Conservation (phyloP, 2,113 vertebrate genomes). For the Oryctolagus cuniculus region mOryCun1.1 NC_091433.1:153872501-153873000, state of each 20-base stretch:
- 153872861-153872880: conserved; percentile 35
- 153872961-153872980: neutral
- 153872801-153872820: neutral
- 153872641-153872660: neutral
- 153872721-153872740: neutral
- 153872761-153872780: neutral
- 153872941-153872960: neutral
- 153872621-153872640: neutral
- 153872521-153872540: conserved; percentile 68
- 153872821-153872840: neutral
- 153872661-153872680: neutral
- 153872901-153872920: neutral
- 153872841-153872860: neutral
- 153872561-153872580: conserved; percentile 48
- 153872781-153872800: neutral
- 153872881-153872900: neutral
- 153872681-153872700: neutral
- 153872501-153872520: conserved; percentile 72
- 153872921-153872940: neutral
- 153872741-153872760: neutral
- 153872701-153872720: neutral
- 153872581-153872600: conserved; percentile 56
- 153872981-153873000: neutral
- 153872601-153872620: neutral
- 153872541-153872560: conserved; percentile 47